phyloP scores from a whole-genome alignment of 2,113 vertebrate species.

The Columba livia region DNA sequence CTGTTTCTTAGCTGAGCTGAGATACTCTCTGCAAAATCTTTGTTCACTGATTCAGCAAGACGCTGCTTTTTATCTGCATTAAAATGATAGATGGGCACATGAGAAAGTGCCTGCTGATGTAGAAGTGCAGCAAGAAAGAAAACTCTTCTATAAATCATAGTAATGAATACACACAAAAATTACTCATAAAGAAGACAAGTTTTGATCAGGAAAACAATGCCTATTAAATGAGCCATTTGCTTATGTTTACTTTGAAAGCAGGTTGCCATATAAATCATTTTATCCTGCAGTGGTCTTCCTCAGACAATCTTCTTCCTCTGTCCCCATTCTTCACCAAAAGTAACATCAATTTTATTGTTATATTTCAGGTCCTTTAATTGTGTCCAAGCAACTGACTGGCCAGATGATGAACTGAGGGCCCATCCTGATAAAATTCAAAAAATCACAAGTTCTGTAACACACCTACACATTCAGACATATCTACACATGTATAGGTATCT shows the following conservation, averaged over 20 bases:
- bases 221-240: not conserved
- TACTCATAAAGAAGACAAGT: not conserved
- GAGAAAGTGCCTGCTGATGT: not conserved
- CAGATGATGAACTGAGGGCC: not conserved
- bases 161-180: not conserved
- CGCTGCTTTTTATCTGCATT: not conserved
- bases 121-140: not conserved
- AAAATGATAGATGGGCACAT: not conserved
- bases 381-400: not conserved
- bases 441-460: not conserved
- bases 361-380: not conserved
- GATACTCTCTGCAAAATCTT: not conserved
- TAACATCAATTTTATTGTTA: not conserved
- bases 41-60: not conserved
- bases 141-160: not conserved
- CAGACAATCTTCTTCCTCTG: not conserved
- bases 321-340: not conserved
- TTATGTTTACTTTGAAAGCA: not conserved
- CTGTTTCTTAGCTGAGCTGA: not conserved
- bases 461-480: not conserved
- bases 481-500: not conserved
- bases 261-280: not conserved
- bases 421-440: not conserved
- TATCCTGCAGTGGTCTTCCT: not conserved
- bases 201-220: not conserved